Evolutionary conservation across 2,888 invertebrate genomes (phyloP), one percentile per base, ranked within the genome.

Genomic region (Drosophila sordidapex): DNA sequence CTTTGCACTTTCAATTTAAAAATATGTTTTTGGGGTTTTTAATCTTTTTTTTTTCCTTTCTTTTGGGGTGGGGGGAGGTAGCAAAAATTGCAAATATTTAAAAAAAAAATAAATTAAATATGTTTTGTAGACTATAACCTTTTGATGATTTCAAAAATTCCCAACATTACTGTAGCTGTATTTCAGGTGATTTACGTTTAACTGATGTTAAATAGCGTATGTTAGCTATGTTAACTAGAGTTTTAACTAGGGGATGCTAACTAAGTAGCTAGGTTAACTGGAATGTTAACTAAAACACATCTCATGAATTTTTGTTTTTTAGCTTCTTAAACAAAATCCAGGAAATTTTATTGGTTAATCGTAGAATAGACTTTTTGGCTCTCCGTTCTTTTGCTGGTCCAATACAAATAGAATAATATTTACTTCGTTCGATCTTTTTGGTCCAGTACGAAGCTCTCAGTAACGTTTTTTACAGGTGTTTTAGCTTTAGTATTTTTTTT

Each of bases 1-100:
- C 40, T 63, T 36, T 70, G 86, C 83, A 82, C 88, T 56, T 38
- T 71, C 29, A 10, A 11, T 53, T 66, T 62, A n/a, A 36, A 54
- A 25, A 25, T 51, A 29, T 56, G 2, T 73, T 57, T 61, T 40
- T 43, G 51, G 11, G 18, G 29, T 35, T 57, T 70, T 3, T 35
- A 15, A 63, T 63, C 18, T 43, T 40, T n/a, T 18, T n/a, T 18
- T 49, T 46, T 43, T 62, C 49, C 11, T 11, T 15, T 10, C 15
- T 31, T 38, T 51, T 35, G 15, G 4, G 1, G 8, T 8, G 4
- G 7, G 2, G 1, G 4, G 11, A 11, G 33, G 10, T 11, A 33
- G 10, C 10, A 11, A 33, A 33, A 11, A 11, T 33, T 33, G 33
- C 33, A 33, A 33, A 33, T 33, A 33, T 4, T 10, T 3, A 2